phyloP scores from a whole-genome alignment of 2,888 invertebrate genomes.

The Diplazon laetatorius region DNA sequence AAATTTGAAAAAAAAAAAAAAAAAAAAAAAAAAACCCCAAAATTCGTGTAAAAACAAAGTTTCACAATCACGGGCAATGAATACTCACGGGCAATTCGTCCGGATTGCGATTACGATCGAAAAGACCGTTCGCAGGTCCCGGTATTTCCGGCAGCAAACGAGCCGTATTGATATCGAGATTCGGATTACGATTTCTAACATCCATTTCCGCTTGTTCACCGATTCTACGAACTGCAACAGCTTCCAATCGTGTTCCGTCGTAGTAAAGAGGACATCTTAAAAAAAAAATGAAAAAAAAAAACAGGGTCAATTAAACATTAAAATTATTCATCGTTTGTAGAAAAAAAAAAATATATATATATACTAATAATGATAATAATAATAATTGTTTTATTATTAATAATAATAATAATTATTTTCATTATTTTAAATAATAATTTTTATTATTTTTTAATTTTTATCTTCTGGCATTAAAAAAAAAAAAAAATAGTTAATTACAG shows the following conservation, averaged over 20 bases:
- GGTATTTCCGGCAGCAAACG: slow-evolving; percentile 70
- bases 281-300: slow-evolving; percentile 7
- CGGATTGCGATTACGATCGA: slow-evolving; percentile 62
- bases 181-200: slow-evolving; percentile 76
- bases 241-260: slow-evolving; percentile 80
- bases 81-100: slow-evolving; percentile 68
- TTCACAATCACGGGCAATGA: too few relatives aligned
- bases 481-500: slow-evolving; percentile 72
- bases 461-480: slow-evolving; percentile 40
- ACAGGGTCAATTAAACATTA: too few relatives aligned
- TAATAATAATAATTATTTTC: too few relatives aligned
- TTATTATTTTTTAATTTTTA: too few relatives aligned
- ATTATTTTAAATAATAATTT: too few relatives aligned
- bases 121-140: slow-evolving; percentile 68
- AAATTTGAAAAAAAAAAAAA: too few relatives aligned
- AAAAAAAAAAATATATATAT: background rate
- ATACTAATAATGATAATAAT: background rate
- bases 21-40: too few relatives aligned
- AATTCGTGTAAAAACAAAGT: too few relatives aligned
- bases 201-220: slow-evolving; percentile 79
- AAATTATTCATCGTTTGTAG: too few relatives aligned
- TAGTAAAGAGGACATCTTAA: slow-evolving; percentile 82
- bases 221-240: slow-evolving; percentile 79
- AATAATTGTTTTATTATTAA: too few relatives aligned
- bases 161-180: slow-evolving; percentile 79